Conservation (phyloP, 37 sponge, comb jelly and placozoan genomes). For the Tethya wilhelma region DNA sequence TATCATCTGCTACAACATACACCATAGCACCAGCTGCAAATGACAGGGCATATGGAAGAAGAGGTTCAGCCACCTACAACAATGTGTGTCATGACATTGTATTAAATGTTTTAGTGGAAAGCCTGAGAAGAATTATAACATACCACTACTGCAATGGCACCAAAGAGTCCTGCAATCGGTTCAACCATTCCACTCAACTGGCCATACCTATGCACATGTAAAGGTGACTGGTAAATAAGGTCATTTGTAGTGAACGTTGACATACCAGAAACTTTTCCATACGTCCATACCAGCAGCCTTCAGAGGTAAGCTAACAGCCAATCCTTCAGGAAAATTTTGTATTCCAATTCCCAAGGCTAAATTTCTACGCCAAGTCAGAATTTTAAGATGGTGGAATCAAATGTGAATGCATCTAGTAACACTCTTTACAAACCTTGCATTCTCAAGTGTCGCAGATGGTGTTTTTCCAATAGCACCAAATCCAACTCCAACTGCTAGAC, state of each 20-base stretch:
- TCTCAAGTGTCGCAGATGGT: conserved; percentile 80
- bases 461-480: conserved; percentile 94
- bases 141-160: conserved; percentile 80
- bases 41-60: conserved; percentile 92
- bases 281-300: conserved; percentile 84
- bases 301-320: conserved; percentile 96
- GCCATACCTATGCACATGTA: conserved; percentile 75
- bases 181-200: conserved; percentile 99
- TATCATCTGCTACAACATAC: conserved; percentile 93
- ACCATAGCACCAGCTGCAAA: conserved; percentile 99
- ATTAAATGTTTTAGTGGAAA: background rate
- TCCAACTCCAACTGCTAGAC: conserved; percentile 97
- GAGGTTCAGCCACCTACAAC: conserved; percentile 82
- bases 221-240: background rate
- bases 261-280: conserved; percentile 90
- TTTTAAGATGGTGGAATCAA: too few species aligned
- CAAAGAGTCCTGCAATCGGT: conserved; percentile 92
- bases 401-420: too few species aligned
- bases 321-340: conserved; percentile 98
- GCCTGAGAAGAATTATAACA: conserved; percentile 7
- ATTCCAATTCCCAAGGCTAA: conserved; percentile 95
- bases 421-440: conserved; percentile 78
- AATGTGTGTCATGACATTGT: background rate
- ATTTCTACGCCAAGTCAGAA: conserved; percentile 67
- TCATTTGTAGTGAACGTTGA: background rate